These are phyloP conservation scores for Aurelia sp. DNA, from an alignment of 30 jellyfish, hydroid and myxozoan genomes.

Conservation along the genomic window DNA sequence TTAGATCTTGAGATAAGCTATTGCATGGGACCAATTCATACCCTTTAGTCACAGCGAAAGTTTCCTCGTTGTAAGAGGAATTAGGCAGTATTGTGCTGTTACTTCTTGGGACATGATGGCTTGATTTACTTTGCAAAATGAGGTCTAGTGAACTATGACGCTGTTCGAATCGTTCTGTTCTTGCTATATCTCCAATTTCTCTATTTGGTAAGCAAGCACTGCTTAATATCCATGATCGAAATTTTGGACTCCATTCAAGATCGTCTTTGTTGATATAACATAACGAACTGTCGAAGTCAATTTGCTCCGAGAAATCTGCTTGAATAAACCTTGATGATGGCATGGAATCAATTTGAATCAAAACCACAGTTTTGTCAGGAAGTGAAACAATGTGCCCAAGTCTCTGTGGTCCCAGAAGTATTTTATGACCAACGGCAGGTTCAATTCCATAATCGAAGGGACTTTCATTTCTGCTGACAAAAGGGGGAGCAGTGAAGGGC, in stretches of 20 bases:
- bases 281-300: constrained; percentile 1
- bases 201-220: not conserved
- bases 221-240: constrained; percentile 23
- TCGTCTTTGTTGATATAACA: constrained; percentile 35
- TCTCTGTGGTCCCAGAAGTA: constrained; percentile 53
- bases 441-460: not conserved
- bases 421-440: constrained; percentile 46
- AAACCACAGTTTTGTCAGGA: constrained; percentile 44
- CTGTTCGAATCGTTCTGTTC: not conserved
- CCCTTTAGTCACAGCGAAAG: not conserved
- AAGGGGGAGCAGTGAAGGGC: constrained; percentile 63
- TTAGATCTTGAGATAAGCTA: too few species aligned
- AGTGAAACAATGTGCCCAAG: constrained; percentile 55
- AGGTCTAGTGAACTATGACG: not conserved
- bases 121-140: not conserved
- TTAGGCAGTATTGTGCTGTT: not conserved
- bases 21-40: too few species aligned
- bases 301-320: constrained; percentile 16
- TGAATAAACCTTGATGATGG: constrained; percentile 28
- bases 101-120: not conserved
- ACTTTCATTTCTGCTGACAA: not conserved
- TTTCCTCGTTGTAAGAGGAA: not conserved
- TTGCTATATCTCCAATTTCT: not conserved
- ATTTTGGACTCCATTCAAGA: constrained; percentile 41
- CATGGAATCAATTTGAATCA: constrained; percentile 40